A percentile compares a stretch with the other conserved stretches of the same genome.
Evolutionary conservation across 1,140 invertebrate species (phyloP).

Genomic region (Zophobas morio): DNA sequence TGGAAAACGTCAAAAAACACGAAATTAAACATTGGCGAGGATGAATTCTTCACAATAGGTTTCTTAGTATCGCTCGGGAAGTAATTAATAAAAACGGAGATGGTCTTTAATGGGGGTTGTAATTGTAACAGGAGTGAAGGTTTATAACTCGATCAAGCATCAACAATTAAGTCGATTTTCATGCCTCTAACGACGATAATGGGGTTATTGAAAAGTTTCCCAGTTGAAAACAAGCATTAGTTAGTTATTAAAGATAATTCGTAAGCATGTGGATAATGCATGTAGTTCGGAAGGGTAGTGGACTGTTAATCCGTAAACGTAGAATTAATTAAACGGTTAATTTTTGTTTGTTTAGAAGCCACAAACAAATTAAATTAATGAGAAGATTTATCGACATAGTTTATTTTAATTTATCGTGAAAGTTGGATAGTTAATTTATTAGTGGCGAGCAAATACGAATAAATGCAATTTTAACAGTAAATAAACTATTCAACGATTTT

Average conservation of each 20-base stretch:
- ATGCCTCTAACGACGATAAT: conserved; percentile 26
- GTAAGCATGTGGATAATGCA: neutral
- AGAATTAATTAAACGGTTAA: neutral
- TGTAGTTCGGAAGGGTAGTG: neutral
- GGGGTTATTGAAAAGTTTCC: conserved; percentile 28
- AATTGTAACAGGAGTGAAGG: conserved; percentile 17
- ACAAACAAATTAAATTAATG: conserved; percentile 1
- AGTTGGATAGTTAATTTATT: conserved; percentile 21
- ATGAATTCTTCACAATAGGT: too few species aligned
- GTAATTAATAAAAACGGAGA: too few species aligned
- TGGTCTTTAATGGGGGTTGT: neutral
- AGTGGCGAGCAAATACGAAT: conserved; percentile 1
- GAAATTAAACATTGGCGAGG: too few species aligned
- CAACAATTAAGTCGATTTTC: conserved; percentile 33
- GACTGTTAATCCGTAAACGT: neutral
- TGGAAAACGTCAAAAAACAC: too few species aligned
- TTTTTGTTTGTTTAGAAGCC: neutral
- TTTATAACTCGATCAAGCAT: conserved; percentile 29
- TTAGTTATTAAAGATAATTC: conserved; percentile 28
- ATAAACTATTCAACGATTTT: conserved; percentile 27
- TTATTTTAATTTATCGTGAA: conserved; percentile 9
- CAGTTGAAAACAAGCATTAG: conserved; percentile 29
- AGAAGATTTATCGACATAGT: conserved; percentile 17
- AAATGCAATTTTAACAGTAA: conserved; percentile 13
- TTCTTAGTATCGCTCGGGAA: too few species aligned